phyloP scores from a whole-genome alignment of 2,113 vertebrate species.

The Rhinoderma darwinii region DNA sequence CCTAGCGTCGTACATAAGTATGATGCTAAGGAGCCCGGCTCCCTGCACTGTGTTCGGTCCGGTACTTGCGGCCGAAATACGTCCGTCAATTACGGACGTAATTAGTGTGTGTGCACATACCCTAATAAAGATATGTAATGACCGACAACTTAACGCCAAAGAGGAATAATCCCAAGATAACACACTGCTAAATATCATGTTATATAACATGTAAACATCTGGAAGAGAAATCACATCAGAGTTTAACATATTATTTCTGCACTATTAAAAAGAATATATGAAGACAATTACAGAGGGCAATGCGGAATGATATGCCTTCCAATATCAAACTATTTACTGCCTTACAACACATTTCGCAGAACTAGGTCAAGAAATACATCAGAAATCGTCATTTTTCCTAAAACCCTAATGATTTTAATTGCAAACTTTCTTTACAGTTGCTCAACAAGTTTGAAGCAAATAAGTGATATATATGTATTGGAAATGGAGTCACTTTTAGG shows the following conservation, averaged over 20 bases:
- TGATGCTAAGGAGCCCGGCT: too few relatives aligned
- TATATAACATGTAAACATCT: background rate
- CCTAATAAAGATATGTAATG: background rate
- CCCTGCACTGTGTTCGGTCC: too few relatives aligned
- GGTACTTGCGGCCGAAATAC: too few relatives aligned
- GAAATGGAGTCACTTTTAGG: too few relatives aligned
- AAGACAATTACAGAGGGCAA: background rate
- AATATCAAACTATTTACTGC: background rate
- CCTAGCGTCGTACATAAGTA: too few relatives aligned
- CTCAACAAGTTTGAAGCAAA: too few relatives aligned
- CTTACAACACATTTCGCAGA: background rate
- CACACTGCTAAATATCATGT: background rate
- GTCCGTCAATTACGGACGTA: too few relatives aligned
- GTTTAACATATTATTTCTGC: background rate
- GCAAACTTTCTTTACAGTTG: too few relatives aligned
- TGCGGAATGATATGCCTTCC: conserved; percentile 4
- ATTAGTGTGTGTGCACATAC: too few relatives aligned
- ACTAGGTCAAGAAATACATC: background rate
- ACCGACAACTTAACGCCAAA: conserved; percentile 1
- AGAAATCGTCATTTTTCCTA: background rate
- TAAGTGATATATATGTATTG: too few relatives aligned
- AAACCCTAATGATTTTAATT: too few relatives aligned
- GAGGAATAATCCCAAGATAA: conserved; percentile 14
- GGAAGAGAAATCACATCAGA: background rate
- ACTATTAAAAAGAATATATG: background rate